These are phyloP conservation scores for Callipepla squamata DNA, from an alignment of 2,113 vertebrate species.

Conservation along the genomic window DNA sequence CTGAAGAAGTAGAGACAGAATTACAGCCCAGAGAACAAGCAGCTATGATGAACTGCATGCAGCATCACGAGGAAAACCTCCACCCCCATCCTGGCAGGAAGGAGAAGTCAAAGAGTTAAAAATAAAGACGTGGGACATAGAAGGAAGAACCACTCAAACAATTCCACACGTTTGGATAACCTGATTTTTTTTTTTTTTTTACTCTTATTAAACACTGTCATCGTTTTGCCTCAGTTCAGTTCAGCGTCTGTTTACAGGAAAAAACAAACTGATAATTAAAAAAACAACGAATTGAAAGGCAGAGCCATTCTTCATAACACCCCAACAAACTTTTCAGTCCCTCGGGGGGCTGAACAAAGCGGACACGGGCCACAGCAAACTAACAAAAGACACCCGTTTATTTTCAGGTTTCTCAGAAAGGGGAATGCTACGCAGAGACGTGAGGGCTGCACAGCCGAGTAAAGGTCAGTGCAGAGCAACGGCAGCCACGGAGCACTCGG, in stretches of 20 bases:
- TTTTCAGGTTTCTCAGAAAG: slow-evolving; percentile 55
- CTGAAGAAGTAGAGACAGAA: not conserved
- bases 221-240: not conserved
- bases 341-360: slow-evolving; percentile 61
- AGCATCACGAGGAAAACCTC: not conserved
- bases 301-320: slow-evolving; percentile 30
- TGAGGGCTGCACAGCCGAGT: not conserved
- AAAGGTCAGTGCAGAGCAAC: not conserved
- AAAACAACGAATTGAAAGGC: slow-evolving; percentile 41
- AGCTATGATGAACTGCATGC: not conserved
- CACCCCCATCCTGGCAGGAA: not conserved
- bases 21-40: not conserved
- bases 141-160: not conserved
- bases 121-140: not conserved
- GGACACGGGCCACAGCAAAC: slow-evolving; percentile 64
- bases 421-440: slow-evolving; percentile 34
- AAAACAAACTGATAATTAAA: slow-evolving; percentile 21
- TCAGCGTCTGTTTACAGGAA: not conserved
- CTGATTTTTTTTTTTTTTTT: not conserved
- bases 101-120: not conserved
- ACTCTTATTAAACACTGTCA: not conserved
- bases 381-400: slow-evolving; percentile 68
- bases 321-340: slow-evolving; percentile 60
- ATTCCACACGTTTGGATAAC: not conserved
- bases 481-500: not conserved